A percentile compares a stretch with the other conserved stretches of the same genome.
phyloP scores from a whole-genome alignment of 2,888 invertebrate species.

The Andricus curvator region DNA sequence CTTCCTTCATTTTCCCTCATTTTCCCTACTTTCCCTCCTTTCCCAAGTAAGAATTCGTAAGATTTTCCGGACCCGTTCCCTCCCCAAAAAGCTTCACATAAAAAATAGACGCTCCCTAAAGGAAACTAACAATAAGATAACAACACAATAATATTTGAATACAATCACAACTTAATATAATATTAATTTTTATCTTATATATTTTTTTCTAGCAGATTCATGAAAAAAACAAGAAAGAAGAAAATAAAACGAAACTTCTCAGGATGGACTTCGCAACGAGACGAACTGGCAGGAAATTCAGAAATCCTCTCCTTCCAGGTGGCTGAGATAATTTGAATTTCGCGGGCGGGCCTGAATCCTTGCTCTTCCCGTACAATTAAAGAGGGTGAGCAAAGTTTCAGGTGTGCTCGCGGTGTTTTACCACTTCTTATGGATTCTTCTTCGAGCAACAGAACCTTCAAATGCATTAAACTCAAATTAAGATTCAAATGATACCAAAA shows the following conservation, averaged over 20 bases:
- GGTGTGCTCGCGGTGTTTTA: conserved; percentile 83
- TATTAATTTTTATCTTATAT: not conserved
- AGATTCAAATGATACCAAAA: not conserved
- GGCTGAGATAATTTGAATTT: conserved; percentile 49
- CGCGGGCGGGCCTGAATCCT: conserved; percentile 89
- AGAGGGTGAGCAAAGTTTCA: conserved; percentile 93
- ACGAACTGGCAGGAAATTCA: not conserved
- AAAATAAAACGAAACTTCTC: not conserved
- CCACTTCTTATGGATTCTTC: conserved; percentile 3
- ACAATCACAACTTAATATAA: not conserved
- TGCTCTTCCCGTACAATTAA: conserved; percentile 86
- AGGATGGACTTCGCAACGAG: not conserved
- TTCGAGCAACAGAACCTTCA: not conserved
- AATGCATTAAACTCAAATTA: not conserved
- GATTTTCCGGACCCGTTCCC: too few species aligned
- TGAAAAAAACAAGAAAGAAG: not conserved
- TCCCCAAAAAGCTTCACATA: too few species aligned
- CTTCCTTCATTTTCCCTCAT: too few species aligned
- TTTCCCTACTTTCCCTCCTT: too few species aligned
- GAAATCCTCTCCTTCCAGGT: not conserved
- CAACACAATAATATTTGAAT: too few species aligned
- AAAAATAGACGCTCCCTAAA: too few species aligned
- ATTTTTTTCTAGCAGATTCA: not conserved
- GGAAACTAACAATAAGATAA: too few species aligned
- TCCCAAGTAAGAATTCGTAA: too few species aligned